These are phyloP conservation scores for Standfussiana lucernea DNA, from an alignment of 2,888 invertebrate genomes.

Conservation along the genomic window DNA sequence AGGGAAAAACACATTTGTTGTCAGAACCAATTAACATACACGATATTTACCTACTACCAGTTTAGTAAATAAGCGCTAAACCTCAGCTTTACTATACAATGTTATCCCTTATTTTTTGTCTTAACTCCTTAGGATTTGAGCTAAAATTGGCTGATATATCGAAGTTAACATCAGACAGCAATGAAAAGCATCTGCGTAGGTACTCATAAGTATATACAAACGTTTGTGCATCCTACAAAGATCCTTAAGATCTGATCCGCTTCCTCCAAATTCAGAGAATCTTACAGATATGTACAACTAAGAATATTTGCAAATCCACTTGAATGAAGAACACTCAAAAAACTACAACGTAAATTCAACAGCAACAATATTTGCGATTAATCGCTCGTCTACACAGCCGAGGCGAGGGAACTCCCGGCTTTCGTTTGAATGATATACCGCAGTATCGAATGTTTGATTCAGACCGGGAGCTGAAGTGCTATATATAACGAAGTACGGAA, in stretches of 20 bases:
- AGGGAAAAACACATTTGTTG: background rate
- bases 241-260: background rate
- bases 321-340: background rate
- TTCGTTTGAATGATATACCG: slow-evolving; percentile 63
- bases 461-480: slow-evolving; percentile 56
- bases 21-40: background rate
- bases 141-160: background rate
- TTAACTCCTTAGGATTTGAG: background rate
- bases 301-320: background rate
- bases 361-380: slow-evolving; percentile 24
- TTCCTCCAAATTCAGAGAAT: background rate
- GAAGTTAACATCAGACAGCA: background rate
- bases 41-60: background rate
- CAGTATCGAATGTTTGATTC: slow-evolving; percentile 69
- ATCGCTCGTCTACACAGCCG: slow-evolving; percentile 41
- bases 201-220: background rate
- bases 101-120: background rate
- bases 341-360: too few relatives aligned
- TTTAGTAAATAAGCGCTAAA: background rate
- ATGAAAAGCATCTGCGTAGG: background rate
- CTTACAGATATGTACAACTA: background rate
- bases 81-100: background rate
- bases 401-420: slow-evolving; percentile 40
- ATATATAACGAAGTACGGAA: slow-evolving; percentile 69
- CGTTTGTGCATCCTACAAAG: background rate